Evolutionary conservation across 2,888 invertebrate genomes (phyloP).

Genomic region (Cataglyphis cursor): DNA sequence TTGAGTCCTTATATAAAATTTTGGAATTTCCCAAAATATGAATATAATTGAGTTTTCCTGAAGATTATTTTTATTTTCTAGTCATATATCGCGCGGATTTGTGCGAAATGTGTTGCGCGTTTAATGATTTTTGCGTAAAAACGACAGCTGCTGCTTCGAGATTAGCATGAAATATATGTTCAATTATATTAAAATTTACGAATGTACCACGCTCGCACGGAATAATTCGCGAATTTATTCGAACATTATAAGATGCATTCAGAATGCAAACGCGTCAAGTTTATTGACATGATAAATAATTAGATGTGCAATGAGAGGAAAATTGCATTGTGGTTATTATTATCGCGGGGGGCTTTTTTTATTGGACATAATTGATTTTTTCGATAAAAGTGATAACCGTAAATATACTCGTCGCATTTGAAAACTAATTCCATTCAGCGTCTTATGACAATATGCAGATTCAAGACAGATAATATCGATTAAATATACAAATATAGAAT

Average conservation of each 20-base stretch:
- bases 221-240: constrained; percentile 52
- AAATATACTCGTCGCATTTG: background rate
- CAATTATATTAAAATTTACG: constrained; percentile 48
- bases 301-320: constrained; percentile 32
- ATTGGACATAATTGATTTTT: background rate
- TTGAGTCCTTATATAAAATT: constrained; percentile 1
- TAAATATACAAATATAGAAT: background rate
- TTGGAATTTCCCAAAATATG: background rate
- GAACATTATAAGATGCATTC: constrained; percentile 35
- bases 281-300: constrained; percentile 27
- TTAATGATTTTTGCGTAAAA: constrained; percentile 48
- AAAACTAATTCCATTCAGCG: constrained; percentile 1
- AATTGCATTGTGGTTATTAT: constrained; percentile 29
- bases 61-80: background rate
- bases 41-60: background rate
- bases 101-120: constrained; percentile 11
- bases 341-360: constrained; percentile 4
- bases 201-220: background rate
- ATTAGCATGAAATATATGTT: constrained; percentile 26
- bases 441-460: background rate
- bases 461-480: background rate
- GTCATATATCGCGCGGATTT: background rate
- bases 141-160: background rate
- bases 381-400: background rate
- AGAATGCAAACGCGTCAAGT: constrained; percentile 34